Base-by-base conservation (phyloP, 1,140 invertebrate species). In the Zaprionus lachaisei region DNA sequence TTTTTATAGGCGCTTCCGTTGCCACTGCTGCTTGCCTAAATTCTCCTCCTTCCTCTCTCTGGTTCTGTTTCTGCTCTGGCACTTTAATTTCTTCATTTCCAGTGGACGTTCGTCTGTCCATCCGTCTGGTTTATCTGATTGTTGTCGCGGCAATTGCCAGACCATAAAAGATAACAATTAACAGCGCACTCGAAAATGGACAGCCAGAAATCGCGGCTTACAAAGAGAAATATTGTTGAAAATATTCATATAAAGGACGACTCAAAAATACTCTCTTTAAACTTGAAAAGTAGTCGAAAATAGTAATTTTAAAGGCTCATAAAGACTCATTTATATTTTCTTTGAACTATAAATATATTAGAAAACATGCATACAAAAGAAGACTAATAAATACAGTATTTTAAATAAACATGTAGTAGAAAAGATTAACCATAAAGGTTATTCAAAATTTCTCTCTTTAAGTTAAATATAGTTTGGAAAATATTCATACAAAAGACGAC, bases 121-220 rank as follows among this genome's bases (percentile, higher is more conserved):
- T 58, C 38, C 55, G 47, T 49, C 62, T 61, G 49, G n/a, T 20
- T 70, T 74, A 58, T 70, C 61, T 61, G 54, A 65, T 64, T 73
- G 55, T 64, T 68, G 62, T 73, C 47, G 70, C 54, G 44, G 61
- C 83, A 91, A 80, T 91, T 87, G 83, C 89, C 81, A 91, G 89
- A 91, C 89, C 89, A 91, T 91, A 91, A 91, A 91, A 91, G 81
- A 85, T 91, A 87, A 91, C 89, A 91, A 91, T 91, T 91, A 91
- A 89, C 89, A 89, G 81, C 80, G 63, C 77, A 69, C 79, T 82
- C 54, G 41, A 73, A 85, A 85, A 70, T 75, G 83, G 57, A 86
- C 85, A 89, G 83, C 79, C 78, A 69, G 78, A 89, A 89, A 89
- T 89, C 85, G 79, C 81, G 86, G 81, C 81, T 84, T 81, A 89